These are phyloP conservation scores for Coregonus suidteri DNA, from an alignment of 2,797 vertebrate species.

Conservation along the genomic window DNA sequence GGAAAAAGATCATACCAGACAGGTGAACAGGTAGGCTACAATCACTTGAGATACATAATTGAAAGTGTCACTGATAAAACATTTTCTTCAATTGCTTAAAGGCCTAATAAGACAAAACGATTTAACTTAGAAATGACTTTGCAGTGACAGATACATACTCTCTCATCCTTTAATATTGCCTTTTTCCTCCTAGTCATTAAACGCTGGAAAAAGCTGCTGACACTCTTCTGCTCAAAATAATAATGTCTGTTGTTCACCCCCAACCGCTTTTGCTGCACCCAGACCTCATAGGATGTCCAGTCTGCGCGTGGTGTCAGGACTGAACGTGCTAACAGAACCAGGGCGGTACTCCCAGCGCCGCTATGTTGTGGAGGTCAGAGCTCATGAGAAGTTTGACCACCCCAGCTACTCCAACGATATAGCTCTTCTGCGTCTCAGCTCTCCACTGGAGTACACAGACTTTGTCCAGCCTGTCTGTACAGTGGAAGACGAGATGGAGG, in stretches of 20 bases:
- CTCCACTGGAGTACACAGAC: constrained; percentile 46
- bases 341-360: constrained; percentile 49
- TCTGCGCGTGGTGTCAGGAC: constrained; percentile 54
- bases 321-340: constrained; percentile 23
- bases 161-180: not conserved
- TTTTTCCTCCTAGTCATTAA: not conserved
- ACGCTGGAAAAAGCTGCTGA: not conserved
- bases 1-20: too few relatives aligned
- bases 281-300: constrained; percentile 22
- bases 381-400: constrained; percentile 36
- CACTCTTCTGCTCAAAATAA: not conserved
- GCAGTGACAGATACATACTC: not conserved
- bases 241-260: not conserved
- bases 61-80: too few relatives aligned
- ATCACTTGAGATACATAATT: too few relatives aligned
- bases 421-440: constrained; percentile 51
- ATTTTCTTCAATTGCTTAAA: too few relatives aligned
- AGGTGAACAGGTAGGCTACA: too few relatives aligned
- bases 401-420: constrained; percentile 44
- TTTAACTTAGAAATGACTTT: not conserved
- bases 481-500: constrained; percentile 39
- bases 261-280: constrained; percentile 6
- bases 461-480: constrained; percentile 56
- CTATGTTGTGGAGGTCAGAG: constrained; percentile 31
- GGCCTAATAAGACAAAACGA: not conserved